A percentile compares a stretch with the other conserved stretches of the same genome.
Evolutionary conservation across 2,113 vertebrate species (phyloP).

Genomic region (Picathartes gymnocephalus): DNA sequence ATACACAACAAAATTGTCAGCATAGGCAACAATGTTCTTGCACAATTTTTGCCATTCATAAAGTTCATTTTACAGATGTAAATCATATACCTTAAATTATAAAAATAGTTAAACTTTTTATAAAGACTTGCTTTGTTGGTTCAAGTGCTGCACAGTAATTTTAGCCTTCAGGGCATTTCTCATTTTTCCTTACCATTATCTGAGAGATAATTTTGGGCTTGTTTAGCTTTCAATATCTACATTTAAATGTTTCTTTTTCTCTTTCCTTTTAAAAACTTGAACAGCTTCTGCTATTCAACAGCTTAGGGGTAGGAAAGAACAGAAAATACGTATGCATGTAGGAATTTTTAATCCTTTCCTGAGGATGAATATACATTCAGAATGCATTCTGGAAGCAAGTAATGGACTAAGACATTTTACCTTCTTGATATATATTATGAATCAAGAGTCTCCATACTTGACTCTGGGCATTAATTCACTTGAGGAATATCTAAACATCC

Average conservation of each 20-base stretch:
- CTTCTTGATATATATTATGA: not conserved
- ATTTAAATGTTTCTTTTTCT: not conserved
- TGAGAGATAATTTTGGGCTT: not conserved
- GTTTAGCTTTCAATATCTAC: not conserved
- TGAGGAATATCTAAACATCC: not conserved
- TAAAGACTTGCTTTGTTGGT: not conserved
- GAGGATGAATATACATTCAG: not conserved
- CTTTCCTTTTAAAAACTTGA: not conserved
- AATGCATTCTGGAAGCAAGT: not conserved
- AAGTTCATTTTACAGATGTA: not conserved
- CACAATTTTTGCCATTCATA: not conserved
- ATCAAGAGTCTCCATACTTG: not conserved
- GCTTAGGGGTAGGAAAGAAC: not conserved
- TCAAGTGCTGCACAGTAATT: not conserved
- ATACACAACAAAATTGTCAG: not conserved
- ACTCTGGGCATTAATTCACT: not conserved
- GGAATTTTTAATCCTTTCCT: not conserved
- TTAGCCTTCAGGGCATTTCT: not conserved
- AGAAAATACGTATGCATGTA: not conserved
- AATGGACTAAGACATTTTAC: not conserved
- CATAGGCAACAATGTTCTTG: not conserved
- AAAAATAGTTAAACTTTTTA: not conserved
- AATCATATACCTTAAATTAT: not conserved
- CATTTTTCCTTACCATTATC: not conserved
- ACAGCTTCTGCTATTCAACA: not conserved